Percentiles rank a stretch among this genome's conserved stretches.
These are phyloP conservation scores for Isurus oxyrinchus DNA, from an alignment of 2,113 vertebrate species.

Conservation along the genomic window DNA sequence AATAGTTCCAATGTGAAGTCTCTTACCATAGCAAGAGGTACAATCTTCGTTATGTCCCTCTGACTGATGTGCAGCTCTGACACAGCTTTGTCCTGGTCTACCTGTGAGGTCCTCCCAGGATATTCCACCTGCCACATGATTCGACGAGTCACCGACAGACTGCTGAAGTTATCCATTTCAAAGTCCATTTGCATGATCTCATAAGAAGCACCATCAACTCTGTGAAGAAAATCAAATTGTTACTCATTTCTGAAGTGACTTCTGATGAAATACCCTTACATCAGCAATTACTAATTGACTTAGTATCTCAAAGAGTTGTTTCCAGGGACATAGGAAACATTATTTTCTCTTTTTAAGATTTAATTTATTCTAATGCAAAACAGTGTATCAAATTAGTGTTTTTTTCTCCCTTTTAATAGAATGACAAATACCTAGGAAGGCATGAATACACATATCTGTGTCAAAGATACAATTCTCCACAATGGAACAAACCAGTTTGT, in stretches of 20 bases:
- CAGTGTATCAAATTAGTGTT: background rate
- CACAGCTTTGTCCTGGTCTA: slow-evolving; percentile 58
- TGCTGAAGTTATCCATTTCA: slow-evolving; percentile 76
- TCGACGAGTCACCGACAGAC: slow-evolving; percentile 74
- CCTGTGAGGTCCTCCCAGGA: slow-evolving; percentile 57
- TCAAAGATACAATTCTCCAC: background rate
- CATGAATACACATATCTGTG: background rate
- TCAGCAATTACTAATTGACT: background rate
- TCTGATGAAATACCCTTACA: background rate
- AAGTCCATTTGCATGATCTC: slow-evolving; percentile 84
- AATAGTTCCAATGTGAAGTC: background rate
- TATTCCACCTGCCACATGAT: slow-evolving; percentile 94
- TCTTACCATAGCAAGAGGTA: slow-evolving; percentile 90
- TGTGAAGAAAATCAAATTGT: slow-evolving; percentile 47
- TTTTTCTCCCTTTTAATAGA: background rate
- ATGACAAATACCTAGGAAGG: background rate
- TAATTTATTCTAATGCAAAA: background rate
- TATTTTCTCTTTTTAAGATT: background rate
- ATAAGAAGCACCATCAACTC: slow-evolving; percentile 64
- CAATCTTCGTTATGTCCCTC: slow-evolving; percentile 79
- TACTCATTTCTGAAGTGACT: background rate
- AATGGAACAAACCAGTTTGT: background rate
- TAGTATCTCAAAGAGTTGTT: background rate
- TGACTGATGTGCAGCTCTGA: slow-evolving; percentile 81
- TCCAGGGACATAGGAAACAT: background rate